Evolutionary conservation across 30 jellyfish, hydroid and myxozoan genomes (phyloP).

Genomic region (Nemopilema nomurai): DNA sequence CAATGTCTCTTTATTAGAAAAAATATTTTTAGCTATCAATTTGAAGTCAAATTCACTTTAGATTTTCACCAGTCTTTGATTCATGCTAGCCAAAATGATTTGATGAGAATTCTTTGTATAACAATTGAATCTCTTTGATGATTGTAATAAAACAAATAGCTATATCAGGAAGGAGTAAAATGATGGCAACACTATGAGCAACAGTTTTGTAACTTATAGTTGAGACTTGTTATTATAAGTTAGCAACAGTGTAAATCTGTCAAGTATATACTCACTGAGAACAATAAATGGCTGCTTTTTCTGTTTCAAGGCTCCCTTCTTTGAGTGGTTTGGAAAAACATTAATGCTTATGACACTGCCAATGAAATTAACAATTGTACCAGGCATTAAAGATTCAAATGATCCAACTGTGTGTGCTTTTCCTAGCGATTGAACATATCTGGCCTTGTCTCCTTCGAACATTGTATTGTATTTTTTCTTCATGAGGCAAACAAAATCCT

Average conservation of each 20-base stretch:
- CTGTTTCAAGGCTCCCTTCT: neutral
- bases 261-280: neutral
- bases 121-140: too few relatives aligned
- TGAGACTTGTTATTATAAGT: neutral
- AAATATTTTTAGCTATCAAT: too few relatives aligned
- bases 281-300: neutral
- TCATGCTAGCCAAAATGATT: too few relatives aligned
- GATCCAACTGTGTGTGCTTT: neutral
- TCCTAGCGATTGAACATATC: neutral
- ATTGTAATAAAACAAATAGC: too few relatives aligned
- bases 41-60: too few relatives aligned
- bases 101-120: too few relatives aligned
- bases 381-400: conserved; percentile 29
- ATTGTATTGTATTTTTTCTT: conserved; percentile 4
- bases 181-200: too few relatives aligned
- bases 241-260: neutral
- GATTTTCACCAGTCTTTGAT: too few relatives aligned
- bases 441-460: neutral
- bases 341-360: conserved; percentile 21
- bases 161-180: too few relatives aligned
- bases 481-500: conserved; percentile 16
- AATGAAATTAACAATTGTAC: conserved; percentile 20
- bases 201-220: too few relatives aligned
- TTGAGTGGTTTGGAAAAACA: neutral
- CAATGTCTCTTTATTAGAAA: too few relatives aligned